These are phyloP conservation scores for Meloidogyne floridensis DNA, from an alignment of 1,140 invertebrate genomes.

Conservation along the genomic window DNA sequence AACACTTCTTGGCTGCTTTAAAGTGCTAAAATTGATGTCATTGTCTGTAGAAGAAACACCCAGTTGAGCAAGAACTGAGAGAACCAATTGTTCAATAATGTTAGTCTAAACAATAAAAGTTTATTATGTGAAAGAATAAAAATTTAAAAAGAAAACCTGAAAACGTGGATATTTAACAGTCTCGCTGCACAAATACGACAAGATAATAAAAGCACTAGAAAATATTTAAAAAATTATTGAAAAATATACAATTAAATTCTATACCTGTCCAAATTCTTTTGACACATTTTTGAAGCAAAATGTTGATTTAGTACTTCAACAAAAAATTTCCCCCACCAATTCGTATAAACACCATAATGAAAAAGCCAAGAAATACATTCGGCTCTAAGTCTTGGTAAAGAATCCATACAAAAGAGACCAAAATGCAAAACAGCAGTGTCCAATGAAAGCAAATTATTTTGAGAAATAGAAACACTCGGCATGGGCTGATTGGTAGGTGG, in stretches of 20 bases:
- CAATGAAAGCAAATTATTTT: conserved; percentile 21
- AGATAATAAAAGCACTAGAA: conserved; percentile 34
- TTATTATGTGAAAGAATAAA: neutral
- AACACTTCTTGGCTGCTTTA: neutral
- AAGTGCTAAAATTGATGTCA: neutral
- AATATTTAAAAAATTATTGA: neutral
- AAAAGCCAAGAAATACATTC: conserved; percentile 41
- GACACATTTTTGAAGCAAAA: conserved; percentile 27
- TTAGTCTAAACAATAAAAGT: neutral
- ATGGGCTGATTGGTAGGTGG: neutral
- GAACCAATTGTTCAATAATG: neutral
- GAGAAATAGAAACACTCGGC: neutral
- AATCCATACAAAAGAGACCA: conserved; percentile 41
- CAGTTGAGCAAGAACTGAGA: conserved; percentile 4
- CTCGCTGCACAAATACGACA: conserved; percentile 44
- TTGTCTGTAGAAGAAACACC: neutral
- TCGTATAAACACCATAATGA: conserved; percentile 21
- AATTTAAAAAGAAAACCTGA: conserved; percentile 3
- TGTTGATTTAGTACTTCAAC: conserved; percentile 31
- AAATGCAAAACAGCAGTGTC: conserved; percentile 42
- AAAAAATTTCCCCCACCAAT: conserved; percentile 46
- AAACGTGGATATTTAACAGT: conserved; percentile 33
- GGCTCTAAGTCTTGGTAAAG: conserved; percentile 25
- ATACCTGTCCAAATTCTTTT: conserved; percentile 15
- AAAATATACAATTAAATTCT: neutral